A percentile compares a stretch with the other conserved stretches of the same genome.
phyloP scores from a whole-genome alignment of 1,140 invertebrate genomes.

The Trachymyrmex septentrionalis region DNA sequence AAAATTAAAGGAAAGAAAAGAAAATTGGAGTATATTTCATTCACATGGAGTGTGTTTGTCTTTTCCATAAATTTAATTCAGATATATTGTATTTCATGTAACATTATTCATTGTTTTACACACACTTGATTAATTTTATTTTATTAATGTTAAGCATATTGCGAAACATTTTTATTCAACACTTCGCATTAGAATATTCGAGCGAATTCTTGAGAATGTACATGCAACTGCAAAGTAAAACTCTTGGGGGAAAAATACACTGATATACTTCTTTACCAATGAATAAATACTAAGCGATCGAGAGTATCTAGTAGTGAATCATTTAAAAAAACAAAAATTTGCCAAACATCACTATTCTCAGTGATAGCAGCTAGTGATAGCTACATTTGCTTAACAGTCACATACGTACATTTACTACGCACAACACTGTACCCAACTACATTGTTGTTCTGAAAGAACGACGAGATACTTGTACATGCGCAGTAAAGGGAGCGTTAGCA shows the following conservation, averaged over 20 bases:
- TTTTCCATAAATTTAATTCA: not conserved
- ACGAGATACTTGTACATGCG: not conserved
- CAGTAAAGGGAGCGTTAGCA: not conserved
- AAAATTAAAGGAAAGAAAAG: not conserved
- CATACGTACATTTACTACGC: not conserved
- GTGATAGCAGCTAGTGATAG: not conserved
- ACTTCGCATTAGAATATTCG: not conserved
- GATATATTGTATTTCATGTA: not conserved
- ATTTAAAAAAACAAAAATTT: not conserved
- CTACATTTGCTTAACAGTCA: not conserved
- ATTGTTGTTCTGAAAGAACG: not conserved
- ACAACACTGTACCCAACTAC: not conserved
- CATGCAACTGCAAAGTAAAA: not conserved
- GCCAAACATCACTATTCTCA: not conserved
- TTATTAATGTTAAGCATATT: not conserved
- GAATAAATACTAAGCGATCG: not conserved
- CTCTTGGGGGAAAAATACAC: not conserved
- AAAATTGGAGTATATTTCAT: not conserved
- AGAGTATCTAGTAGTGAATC: not conserved
- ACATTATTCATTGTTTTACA: not conserved
- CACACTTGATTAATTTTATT: slow-evolving; percentile 10
- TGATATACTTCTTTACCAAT: not conserved
- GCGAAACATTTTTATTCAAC: slow-evolving; percentile 27
- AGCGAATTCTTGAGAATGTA: not conserved
- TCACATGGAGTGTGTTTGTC: too few species aligned